Base-by-base conservation (phyloP, 2,797 vertebrate genomes). In the Rhinogobio ventralis region DNA sequence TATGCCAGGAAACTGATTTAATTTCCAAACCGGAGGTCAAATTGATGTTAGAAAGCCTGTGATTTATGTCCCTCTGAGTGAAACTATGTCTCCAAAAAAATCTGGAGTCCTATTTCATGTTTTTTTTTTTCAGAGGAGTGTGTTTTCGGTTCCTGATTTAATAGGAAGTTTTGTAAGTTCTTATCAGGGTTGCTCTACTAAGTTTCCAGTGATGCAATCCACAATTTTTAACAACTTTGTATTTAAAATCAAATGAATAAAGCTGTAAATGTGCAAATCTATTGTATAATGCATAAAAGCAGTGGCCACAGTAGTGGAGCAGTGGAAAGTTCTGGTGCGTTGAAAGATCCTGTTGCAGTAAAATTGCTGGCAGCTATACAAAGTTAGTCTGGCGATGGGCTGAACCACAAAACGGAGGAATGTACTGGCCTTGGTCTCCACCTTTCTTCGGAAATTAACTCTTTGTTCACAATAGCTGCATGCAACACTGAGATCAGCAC, bases 321-420 rank as follows among this genome's bases (percentile, higher is more conserved):
- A 68, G 13, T 77, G 72, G 46, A 68, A 69, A 69, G 49, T 68
- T 83, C 33, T 83, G 20, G 57, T 74, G 57, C 57, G 2, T 42
- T 55, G 13, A 77, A 57, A 39, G n/a, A 42, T 83, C 17, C 7
- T 30, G 82, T 57, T 68, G 46, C 33, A 68, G 46, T 42, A 23
- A 57, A 83, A 69, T 68, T 19, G 73, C 73, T 67, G 82, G n/a
- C 64, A 76, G 72, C 60, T 76, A 77, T 28, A 15, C 46, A 53
- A 20, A 76, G 33, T 76, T 53, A 53, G 9, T 76, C 46, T 66
- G 49, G 19, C 23, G 7, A 30, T 77, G 33, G 36, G 62, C 82
- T 76, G 25, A 78, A 77, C 51, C 74, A 69, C 82, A 71, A 30
- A 69, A 14, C 10, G 3, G 17, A 68, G 36, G 72, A 83, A 83